Evolutionary conservation across 1,140 invertebrate species (phyloP).

Genomic region (Atta colombica): DNA sequence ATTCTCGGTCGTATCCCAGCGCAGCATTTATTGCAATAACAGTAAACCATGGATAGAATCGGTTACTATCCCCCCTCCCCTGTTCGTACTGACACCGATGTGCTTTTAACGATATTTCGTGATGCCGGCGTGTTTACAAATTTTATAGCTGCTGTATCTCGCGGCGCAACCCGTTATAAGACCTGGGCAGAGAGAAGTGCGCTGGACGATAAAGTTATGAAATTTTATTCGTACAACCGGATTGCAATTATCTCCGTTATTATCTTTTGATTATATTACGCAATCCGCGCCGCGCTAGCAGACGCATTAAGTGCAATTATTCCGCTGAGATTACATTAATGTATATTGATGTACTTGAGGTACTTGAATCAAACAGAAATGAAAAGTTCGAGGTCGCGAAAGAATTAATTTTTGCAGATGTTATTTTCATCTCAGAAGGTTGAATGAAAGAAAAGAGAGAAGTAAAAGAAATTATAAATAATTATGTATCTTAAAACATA

Average conservation of each 20-base stretch:
- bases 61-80: not conserved
- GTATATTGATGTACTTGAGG: not conserved
- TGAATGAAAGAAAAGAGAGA: not conserved
- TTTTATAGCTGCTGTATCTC: constrained; percentile 42
- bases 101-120: constrained; percentile 51
- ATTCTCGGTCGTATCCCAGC: constrained; percentile 11
- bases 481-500: not conserved
- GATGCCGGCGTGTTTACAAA: constrained; percentile 34
- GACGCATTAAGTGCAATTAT: constrained; percentile 31
- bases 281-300: constrained; percentile 1
- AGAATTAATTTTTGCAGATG: not conserved
- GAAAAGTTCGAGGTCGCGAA: constrained; percentile 1
- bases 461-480: not conserved
- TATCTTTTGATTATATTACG: constrained; percentile 26
- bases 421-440: not conserved
- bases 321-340: not conserved
- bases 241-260: constrained; percentile 36
- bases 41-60: constrained; percentile 35
- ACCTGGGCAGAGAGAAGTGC: constrained; percentile 9
- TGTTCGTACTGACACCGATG: not conserved
- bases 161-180: constrained; percentile 39
- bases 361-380: not conserved
- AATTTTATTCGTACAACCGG: constrained; percentile 38
- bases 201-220: constrained; percentile 46
- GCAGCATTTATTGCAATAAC: constrained; percentile 32